phyloP scores from a whole-genome alignment of 2,888 invertebrate genomes.

The Herminia tarsipennalis region DNA sequence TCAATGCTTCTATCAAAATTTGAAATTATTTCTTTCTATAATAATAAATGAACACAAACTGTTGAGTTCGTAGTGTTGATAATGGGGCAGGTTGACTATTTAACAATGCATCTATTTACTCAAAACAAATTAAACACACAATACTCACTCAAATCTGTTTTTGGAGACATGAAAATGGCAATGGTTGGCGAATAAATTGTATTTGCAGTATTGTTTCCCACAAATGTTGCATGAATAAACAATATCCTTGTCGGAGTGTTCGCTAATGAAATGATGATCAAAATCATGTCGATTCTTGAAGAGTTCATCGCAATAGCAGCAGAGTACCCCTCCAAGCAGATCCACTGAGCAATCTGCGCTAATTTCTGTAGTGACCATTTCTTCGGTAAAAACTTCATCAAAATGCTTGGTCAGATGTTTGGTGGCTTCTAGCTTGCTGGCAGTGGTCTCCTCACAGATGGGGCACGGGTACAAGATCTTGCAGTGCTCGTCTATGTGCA shows the following conservation, averaged over 20 bases:
- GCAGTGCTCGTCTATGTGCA: constrained; percentile 69
- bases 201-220: constrained; percentile 82
- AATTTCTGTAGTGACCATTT: constrained; percentile 34
- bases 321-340: constrained; percentile 77
- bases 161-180: constrained; percentile 82
- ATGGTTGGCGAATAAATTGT: constrained; percentile 82
- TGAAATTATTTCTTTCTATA: too few species aligned
- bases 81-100: too few species aligned
- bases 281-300: constrained; percentile 81
- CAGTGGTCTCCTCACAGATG: constrained; percentile 63
- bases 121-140: too few species aligned
- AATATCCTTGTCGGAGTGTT: constrained; percentile 67
- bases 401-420: constrained; percentile 71
- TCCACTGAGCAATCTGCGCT: constrained; percentile 76
- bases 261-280: constrained; percentile 79
- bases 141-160: constrained; percentile 71
- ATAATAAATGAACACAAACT: too few species aligned
- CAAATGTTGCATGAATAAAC: constrained; percentile 86
- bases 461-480: constrained; percentile 66
- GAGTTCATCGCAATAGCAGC: constrained; percentile 80
- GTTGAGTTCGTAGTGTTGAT: too few species aligned
- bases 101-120: too few species aligned
- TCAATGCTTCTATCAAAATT: too few species aligned
- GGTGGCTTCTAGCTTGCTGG: constrained; percentile 52
- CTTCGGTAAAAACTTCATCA: constrained; percentile 49